A percentile compares a stretch with the other conserved stretches of the same genome.
phyloP scores from a whole-genome alignment of 2,888 invertebrate species.

The Agriopis leucophaearia region DNA sequence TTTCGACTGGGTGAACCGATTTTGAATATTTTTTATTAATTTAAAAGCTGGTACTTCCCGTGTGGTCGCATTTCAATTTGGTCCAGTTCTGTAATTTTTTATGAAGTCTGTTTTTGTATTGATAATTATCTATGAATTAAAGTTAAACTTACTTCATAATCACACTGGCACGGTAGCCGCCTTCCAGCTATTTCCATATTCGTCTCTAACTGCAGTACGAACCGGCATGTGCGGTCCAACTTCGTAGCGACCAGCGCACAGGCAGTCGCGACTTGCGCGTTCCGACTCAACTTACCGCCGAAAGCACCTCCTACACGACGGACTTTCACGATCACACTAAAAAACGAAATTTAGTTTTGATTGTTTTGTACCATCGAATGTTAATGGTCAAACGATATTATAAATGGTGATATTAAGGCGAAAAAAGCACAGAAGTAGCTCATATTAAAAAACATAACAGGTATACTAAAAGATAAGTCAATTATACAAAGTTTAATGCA shows the following conservation, averaged over 20 bases:
- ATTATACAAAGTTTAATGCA: no score
- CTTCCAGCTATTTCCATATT: conserved; percentile 87
- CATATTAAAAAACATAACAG: no score
- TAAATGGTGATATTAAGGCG: no score
- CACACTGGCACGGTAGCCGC: conserved; percentile 80
- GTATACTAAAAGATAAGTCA: no score
- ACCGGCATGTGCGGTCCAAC: conserved; percentile 86
- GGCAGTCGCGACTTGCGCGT: conserved; percentile 83
- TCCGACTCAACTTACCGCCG: conserved; percentile 88
- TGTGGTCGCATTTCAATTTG: no score
- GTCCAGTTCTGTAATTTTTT: no score
- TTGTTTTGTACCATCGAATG: neutral
- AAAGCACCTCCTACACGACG: conserved; percentile 89
- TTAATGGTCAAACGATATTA: neutral
- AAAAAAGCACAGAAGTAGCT: no score
- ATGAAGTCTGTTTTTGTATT: no score
- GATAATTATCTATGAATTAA: neutral
- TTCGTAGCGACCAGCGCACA: conserved; percentile 88
- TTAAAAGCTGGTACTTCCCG: no score
- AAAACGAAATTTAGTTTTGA: conserved; percentile 34
- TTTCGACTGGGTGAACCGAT: no score
- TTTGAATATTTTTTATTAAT: no score
- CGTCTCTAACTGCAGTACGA: conserved; percentile 87
- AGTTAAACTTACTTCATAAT: conserved; percentile 82
- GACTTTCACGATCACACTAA: conserved; percentile 86